Evolutionary conservation across 2,797 vertebrate genomes (phyloP).

Genomic region (Premnoplex brunnescens): DNA sequence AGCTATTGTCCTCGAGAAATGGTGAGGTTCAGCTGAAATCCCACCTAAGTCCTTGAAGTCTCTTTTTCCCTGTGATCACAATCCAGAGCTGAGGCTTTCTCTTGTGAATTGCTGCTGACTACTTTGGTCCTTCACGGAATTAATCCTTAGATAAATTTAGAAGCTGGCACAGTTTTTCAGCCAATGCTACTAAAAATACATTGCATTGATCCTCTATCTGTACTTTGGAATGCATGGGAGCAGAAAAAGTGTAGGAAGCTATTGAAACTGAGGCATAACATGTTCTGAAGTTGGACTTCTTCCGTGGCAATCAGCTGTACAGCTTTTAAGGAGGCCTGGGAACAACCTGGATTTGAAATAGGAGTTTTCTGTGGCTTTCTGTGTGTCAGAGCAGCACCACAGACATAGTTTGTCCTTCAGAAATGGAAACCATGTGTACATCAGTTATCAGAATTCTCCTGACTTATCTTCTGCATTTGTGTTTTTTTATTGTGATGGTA

Average conservation of each 20-base stretch:
- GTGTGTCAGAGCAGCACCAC: not conserved
- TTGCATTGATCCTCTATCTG: not conserved
- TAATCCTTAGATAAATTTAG: constrained; percentile 45
- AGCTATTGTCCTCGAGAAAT: not conserved
- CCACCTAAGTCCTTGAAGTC: not conserved
- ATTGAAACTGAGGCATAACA: not conserved
- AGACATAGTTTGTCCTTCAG: not conserved
- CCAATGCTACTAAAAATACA: constrained; percentile 10
- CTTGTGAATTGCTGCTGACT: not conserved
- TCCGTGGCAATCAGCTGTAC: not conserved
- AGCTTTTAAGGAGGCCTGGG: not conserved
- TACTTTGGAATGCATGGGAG: not conserved
- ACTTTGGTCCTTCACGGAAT: not conserved
- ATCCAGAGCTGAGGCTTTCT: not conserved
- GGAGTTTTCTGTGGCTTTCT: not conserved
- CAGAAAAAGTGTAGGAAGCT: not conserved
- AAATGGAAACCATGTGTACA: accelerated
- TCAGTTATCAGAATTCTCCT: not conserved
- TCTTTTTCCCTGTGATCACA: not conserved
- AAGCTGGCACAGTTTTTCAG: constrained; percentile 21
- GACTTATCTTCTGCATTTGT: not conserved
- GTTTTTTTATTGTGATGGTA: not conserved
- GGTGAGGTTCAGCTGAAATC: not conserved
- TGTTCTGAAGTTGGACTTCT: not conserved
- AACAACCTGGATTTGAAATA: not conserved